These are phyloP conservation scores for Panzeria rudis DNA, from an alignment of 2,888 invertebrate species.

Conservation along the genomic window DNA sequence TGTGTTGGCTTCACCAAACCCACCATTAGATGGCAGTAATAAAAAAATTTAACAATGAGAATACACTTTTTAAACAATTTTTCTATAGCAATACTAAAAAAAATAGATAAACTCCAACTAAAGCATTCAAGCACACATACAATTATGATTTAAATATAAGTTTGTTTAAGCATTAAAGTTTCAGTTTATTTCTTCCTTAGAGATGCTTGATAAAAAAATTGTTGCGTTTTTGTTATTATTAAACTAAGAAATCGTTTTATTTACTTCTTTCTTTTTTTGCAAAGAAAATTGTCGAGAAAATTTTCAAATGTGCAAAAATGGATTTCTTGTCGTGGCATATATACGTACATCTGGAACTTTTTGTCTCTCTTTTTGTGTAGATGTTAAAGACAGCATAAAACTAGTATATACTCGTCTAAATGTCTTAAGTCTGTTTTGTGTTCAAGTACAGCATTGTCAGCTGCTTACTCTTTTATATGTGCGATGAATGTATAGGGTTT, in stretches of 20 bases:
- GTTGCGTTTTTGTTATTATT: neutral
- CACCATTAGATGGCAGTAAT: too few species aligned
- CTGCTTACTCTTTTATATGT: constrained; percentile 1
- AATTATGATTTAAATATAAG: neutral
- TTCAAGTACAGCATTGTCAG: constrained; percentile 37
- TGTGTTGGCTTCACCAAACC: too few species aligned
- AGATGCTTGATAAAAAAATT: neutral
- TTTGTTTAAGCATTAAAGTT: neutral
- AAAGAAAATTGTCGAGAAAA: constrained; percentile 23
- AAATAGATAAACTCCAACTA: neutral
- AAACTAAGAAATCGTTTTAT: neutral
- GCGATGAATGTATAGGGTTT: neutral
- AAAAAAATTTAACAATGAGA: too few species aligned
- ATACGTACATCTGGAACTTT: constrained; percentile 20
- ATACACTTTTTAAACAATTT: too few species aligned
- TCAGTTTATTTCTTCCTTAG: neutral
- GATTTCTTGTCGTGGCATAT: neutral
- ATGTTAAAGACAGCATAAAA: neutral
- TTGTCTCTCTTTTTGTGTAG: neutral
- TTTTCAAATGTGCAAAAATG: constrained; percentile 10
- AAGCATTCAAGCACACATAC: neutral
- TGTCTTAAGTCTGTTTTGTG: constrained; percentile 40
- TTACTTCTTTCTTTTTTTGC: neutral
- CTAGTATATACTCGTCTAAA: constrained; percentile 12
- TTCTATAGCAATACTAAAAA: too few species aligned